phyloP scores from a whole-genome alignment of 2,113 vertebrate genomes.

The Saccopteryx bilineata region DNA sequence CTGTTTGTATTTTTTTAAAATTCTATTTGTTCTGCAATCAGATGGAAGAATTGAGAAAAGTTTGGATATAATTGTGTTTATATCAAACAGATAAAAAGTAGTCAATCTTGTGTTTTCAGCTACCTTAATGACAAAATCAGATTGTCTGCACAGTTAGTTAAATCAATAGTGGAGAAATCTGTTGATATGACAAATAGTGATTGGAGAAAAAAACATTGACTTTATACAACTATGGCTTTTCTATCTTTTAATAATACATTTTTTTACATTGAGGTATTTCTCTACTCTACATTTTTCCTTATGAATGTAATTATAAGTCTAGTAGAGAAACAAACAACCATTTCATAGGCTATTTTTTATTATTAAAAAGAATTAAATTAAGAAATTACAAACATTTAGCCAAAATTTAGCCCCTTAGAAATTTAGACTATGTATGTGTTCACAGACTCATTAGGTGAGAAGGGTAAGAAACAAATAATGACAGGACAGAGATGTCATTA shows the following conservation, averaged over 20 bases:
- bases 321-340: neutral
- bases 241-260: neutral
- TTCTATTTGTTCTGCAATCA: conserved; percentile 39
- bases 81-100: conserved; percentile 64
- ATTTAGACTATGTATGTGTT: neutral
- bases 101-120: conserved; percentile 51
- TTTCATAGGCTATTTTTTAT: neutral
- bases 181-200: neutral
- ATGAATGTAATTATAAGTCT: neutral
- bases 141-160: conserved; percentile 43
- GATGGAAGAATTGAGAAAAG: conserved; percentile 50
- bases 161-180: conserved; percentile 1
- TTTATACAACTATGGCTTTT: neutral
- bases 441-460: neutral
- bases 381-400: neutral
- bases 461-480: neutral
- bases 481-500: neutral
- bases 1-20: conserved; percentile 41
- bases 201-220: neutral
- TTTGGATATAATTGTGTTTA: conserved; percentile 60
- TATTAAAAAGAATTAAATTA: neutral
- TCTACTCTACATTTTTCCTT: neutral
- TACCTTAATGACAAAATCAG: conserved; percentile 62
- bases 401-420: neutral
- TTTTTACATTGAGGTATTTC: neutral